Evolutionary conservation across 1,140 invertebrate genomes (phyloP).

Genomic region (Eurosta solidaginis): DNA sequence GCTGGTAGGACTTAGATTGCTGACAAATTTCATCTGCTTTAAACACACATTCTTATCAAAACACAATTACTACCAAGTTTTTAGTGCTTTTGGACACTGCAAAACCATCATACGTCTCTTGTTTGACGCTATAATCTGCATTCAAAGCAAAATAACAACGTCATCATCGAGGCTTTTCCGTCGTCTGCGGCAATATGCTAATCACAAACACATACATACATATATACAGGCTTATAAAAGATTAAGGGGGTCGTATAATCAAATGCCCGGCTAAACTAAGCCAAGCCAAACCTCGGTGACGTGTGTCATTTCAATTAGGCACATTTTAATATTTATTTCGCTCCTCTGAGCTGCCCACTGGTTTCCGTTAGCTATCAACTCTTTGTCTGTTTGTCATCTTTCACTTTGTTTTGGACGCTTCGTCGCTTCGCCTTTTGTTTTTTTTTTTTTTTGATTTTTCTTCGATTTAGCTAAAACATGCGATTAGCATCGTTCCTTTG

Average conservation of each 20-base stretch:
- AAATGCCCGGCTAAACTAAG: background rate
- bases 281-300: background rate
- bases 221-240: too few species aligned
- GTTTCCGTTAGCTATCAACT: background rate
- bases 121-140: too few species aligned
- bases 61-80: too few species aligned
- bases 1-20: too few species aligned
- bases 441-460: background rate
- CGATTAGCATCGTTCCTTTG: background rate
- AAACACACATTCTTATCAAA: too few species aligned
- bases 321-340: constrained; percentile 7
- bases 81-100: too few species aligned
- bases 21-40: too few species aligned
- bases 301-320: constrained; percentile 23
- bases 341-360: background rate
- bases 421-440: background rate
- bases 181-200: background rate
- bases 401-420: too few species aligned
- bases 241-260: background rate
- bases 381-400: background rate
- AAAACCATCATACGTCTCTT: too few species aligned
- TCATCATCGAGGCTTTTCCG: background rate
- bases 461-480: constrained; percentile 7
- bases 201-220: too few species aligned
- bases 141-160: background rate